phyloP scores from a whole-genome alignment of 53 echinoderm and acorn worm genomes.

The Echinometra lucunter region DNA sequence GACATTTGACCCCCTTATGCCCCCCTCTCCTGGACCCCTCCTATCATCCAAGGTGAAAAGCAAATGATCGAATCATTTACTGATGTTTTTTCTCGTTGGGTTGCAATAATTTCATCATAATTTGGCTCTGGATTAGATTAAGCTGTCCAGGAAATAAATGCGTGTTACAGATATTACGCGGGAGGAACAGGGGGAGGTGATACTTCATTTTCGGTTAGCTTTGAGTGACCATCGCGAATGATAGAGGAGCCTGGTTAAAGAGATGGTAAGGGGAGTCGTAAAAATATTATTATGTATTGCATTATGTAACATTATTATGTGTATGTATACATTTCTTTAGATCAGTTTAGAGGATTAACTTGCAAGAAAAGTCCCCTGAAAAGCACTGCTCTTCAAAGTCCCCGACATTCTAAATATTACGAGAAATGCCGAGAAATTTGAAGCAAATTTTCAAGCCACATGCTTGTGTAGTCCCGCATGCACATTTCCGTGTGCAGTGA shows the following conservation, averaged over 20 bases:
- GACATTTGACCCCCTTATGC: constrained; percentile 59
- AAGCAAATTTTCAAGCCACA: too few species aligned
- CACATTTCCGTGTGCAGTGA: too few species aligned
- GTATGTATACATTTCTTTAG: too few species aligned
- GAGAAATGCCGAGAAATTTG: too few species aligned
- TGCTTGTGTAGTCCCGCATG: too few species aligned
- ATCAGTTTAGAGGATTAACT: too few species aligned
- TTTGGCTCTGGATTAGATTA: constrained; percentile 57
- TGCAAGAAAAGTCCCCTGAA: too few species aligned
- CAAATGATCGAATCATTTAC: constrained; percentile 45
- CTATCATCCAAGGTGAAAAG: constrained; percentile 48
- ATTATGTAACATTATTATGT: too few species aligned
- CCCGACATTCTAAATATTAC: too few species aligned
- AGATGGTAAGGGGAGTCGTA: background rate
- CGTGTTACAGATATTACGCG: constrained; percentile 53
- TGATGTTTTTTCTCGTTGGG: constrained; percentile 10
- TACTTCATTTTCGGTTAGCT: constrained; percentile 44
- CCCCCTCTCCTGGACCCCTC: constrained; percentile 23
- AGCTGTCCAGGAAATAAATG: constrained; percentile 40
- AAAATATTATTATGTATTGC: too few species aligned
- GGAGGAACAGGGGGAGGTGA: constrained; percentile 42
- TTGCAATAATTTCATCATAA: constrained; percentile 43
- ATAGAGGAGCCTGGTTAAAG: background rate
- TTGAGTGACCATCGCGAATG: constrained; percentile 31
- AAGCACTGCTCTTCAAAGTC: too few species aligned